These are phyloP conservation scores for Hippoglossus stenolepis DNA, from an alignment of 2,113 vertebrate genomes.

Conservation along the genomic window DNA sequence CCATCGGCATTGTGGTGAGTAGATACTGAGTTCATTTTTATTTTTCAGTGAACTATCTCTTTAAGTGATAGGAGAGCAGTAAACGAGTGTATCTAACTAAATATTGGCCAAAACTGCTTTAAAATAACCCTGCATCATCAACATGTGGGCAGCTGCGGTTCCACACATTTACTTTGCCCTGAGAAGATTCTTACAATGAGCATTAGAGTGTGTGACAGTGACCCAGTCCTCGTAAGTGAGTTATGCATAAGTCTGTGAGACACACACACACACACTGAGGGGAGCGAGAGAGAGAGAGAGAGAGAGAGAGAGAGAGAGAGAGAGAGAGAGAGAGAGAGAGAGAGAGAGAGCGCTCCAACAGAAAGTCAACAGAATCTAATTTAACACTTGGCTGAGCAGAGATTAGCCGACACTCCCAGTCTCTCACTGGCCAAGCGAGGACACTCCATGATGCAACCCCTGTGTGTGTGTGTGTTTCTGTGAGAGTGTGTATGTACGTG, in stretches of 20 bases:
- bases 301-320: background rate
- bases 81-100: too few species aligned
- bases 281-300: background rate
- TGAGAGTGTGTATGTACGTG: constrained; percentile 29
- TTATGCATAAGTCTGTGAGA: constrained; percentile 29
- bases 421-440: constrained; percentile 60
- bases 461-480: constrained; percentile 31
- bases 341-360: constrained; percentile 21
- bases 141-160: background rate
- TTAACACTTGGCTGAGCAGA: constrained; percentile 82
- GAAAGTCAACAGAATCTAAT: constrained; percentile 83
- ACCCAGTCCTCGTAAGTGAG: constrained; percentile 56
- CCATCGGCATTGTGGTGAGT: too few species aligned
- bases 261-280: constrained; percentile 5
- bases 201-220: constrained; percentile 60
- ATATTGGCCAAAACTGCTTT: background rate
- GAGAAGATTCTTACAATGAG: constrained; percentile 24
- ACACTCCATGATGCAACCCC: constrained; percentile 48
- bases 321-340: background rate
- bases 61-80: too few species aligned
- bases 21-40: too few species aligned
- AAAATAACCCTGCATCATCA: constrained; percentile 10
- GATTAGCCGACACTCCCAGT: constrained; percentile 77
- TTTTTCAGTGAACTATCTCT: too few species aligned
- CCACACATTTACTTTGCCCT: background rate